Conservation (phyloP, 2,888 invertebrate species). For the Acrocyrtus sp. region DNA sequence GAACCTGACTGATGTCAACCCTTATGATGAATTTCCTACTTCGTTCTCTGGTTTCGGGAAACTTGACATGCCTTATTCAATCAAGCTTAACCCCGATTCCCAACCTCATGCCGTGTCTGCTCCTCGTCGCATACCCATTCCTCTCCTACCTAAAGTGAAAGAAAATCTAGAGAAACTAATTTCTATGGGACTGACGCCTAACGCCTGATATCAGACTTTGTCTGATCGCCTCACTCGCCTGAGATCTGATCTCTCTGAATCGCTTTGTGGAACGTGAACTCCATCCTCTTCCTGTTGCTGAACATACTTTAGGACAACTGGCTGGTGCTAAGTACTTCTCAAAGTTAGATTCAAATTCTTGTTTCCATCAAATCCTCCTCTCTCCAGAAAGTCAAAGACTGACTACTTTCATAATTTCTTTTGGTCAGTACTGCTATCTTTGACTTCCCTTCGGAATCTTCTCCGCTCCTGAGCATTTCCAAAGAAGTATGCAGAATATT, state of each 20-base stretch:
- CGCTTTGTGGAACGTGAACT: not conserved
- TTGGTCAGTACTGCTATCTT: not conserved
- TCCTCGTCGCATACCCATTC: not conserved
- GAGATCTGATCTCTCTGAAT: constrained; percentile 13
- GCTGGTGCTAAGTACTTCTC: not conserved
- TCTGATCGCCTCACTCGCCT: too few species aligned
- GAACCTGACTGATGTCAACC: not conserved
- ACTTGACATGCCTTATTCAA: not conserved
- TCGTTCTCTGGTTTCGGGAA: not conserved
- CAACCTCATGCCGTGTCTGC: not conserved
- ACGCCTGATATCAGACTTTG: too few species aligned
- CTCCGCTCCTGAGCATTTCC: constrained; percentile 15
- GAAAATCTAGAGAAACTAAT: not conserved
- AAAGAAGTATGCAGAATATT: not conserved
- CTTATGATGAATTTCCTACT: not conserved
- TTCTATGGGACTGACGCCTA: not conserved
- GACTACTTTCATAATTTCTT: constrained; percentile 17
- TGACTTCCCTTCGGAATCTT: constrained; percentile 10
- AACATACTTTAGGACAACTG: constrained; percentile 11
- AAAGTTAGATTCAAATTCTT: constrained; percentile 1
- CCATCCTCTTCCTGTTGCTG: constrained; percentile 11
- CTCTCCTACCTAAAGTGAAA: constrained; percentile 1
- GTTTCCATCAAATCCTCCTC: constrained; percentile 8
- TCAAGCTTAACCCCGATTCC: constrained; percentile 2
- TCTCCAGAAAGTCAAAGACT: not conserved